Evolutionary conservation across 2,797 vertebrate species (phyloP).

Genomic region (Rallus crepitans): DNA sequence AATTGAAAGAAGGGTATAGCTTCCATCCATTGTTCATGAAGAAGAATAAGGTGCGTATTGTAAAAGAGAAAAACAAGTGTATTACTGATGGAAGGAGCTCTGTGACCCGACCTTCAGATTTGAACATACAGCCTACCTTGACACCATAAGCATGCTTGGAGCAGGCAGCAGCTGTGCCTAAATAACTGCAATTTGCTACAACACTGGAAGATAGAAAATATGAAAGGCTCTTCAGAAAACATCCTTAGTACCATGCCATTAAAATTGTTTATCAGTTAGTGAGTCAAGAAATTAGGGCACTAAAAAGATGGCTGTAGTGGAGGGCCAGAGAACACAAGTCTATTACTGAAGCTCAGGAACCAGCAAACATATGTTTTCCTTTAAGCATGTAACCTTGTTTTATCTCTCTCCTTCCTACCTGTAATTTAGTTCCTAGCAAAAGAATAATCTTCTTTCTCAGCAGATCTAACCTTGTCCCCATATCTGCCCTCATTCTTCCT

Average conservation of each 20-base stretch:
- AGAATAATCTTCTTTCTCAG: not conserved
- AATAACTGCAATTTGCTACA: slow-evolving; percentile 78
- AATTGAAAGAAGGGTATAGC: slow-evolving; percentile 37
- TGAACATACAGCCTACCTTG: slow-evolving; percentile 53
- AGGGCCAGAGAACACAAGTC: not conserved
- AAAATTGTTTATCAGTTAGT: slow-evolving; percentile 72
- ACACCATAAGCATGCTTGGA: slow-evolving; percentile 29
- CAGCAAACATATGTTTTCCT: not conserved
- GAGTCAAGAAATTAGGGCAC: slow-evolving; percentile 60
- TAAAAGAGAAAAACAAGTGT: slow-evolving; percentile 50
- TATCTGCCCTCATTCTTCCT: not conserved
- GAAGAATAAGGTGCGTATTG: slow-evolving; percentile 5
- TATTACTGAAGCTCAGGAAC: slow-evolving; percentile 24
- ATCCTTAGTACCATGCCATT: slow-evolving; percentile 68
- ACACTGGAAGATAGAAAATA: slow-evolving; percentile 60
- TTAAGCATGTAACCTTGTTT: not conserved
- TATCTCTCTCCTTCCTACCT: not conserved
- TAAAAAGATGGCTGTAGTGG: slow-evolving; percentile 30
- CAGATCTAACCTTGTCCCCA: not conserved
- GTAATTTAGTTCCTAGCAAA: slow-evolving; percentile 1
- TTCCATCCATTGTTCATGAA: slow-evolving; percentile 23
- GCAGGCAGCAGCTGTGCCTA: slow-evolving; percentile 77
- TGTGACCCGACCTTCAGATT: slow-evolving; percentile 64
- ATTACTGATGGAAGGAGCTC: slow-evolving; percentile 31
- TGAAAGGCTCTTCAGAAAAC: slow-evolving; percentile 71